Percentiles rank a stretch among this genome's conserved stretches.
phyloP scores from a whole-genome alignment of 2,113 vertebrate genomes.

The Cisticola juncidis region DNA sequence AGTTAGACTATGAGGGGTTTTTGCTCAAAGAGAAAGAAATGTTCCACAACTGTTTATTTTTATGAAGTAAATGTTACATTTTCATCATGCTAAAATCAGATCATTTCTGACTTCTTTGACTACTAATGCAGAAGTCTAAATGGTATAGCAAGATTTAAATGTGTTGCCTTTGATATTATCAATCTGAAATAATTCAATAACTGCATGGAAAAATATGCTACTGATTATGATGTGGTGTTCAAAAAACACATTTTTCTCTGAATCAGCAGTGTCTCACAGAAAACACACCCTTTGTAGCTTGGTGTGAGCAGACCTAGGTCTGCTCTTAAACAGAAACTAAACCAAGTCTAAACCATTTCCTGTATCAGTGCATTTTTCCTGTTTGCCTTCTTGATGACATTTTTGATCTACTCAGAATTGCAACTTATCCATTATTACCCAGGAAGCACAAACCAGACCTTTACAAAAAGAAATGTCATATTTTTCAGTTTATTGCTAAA shows the following conservation, averaged over 20 bases:
- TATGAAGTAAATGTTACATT: background rate
- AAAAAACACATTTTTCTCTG: background rate
- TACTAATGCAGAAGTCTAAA: background rate
- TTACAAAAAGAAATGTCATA: background rate
- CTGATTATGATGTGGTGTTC: background rate
- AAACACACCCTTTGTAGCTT: background rate
- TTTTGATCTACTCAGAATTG: background rate
- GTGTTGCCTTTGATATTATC: background rate
- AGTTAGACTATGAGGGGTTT: background rate
- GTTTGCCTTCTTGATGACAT: background rate
- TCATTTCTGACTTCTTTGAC: background rate
- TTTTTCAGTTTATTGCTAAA: slow-evolving; percentile 9
- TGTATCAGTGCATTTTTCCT: fast-evolving
- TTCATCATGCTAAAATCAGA: background rate
- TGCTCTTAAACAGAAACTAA: background rate
- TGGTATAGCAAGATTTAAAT: background rate
- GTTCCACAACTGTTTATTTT: background rate
- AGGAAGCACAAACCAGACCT: background rate
- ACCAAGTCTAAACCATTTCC: background rate
- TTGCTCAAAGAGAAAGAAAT: background rate
- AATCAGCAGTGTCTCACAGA: background rate
- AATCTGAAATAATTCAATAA: background rate
- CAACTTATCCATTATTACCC: background rate
- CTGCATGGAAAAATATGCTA: background rate
- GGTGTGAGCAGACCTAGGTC: background rate